Percentiles rank a stretch among this genome's conserved stretches.
These are phyloP conservation scores for Trachelus stipa DNA, from an alignment of 2,888 invertebrate species.

Conservation along the genomic window DNA sequence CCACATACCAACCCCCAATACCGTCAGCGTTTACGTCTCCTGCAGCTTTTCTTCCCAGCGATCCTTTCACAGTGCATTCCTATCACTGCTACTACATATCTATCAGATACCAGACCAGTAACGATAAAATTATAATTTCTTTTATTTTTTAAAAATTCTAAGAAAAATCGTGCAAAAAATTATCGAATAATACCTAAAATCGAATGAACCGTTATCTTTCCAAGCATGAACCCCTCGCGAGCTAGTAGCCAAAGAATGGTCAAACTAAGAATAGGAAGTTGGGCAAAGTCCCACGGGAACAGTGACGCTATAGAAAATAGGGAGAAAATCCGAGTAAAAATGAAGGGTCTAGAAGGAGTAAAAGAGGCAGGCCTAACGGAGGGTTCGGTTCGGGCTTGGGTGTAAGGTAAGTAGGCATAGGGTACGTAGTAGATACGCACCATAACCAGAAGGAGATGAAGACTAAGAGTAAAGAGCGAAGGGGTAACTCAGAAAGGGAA, in stretches of 20 bases:
- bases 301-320: slow-evolving; percentile 15
- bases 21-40: slow-evolving; percentile 14
- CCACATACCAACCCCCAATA: slow-evolving; percentile 16
- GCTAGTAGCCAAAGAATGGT: background rate
- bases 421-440: background rate
- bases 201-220: background rate
- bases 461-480: slow-evolving; percentile 2
- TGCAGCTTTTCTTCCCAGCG: background rate
- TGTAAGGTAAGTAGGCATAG: background rate
- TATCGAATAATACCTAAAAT: background rate
- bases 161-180: background rate
- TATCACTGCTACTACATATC: slow-evolving; percentile 26
- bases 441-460: background rate
- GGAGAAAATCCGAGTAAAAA: background rate
- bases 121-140: background rate
- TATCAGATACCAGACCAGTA: slow-evolving; percentile 2
- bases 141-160: background rate
- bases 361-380: background rate
- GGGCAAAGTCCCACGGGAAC: slow-evolving; percentile 1
- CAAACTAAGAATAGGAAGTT: background rate
- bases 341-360: background rate
- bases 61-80: slow-evolving; percentile 2
- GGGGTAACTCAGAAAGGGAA: slow-evolving; percentile 36
- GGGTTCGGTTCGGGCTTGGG: background rate
- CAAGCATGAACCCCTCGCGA: background rate